These are phyloP conservation scores for Gymnoscopelus braueri DNA, from an alignment of 2,797 vertebrate species.

Conservation along the genomic window DNA sequence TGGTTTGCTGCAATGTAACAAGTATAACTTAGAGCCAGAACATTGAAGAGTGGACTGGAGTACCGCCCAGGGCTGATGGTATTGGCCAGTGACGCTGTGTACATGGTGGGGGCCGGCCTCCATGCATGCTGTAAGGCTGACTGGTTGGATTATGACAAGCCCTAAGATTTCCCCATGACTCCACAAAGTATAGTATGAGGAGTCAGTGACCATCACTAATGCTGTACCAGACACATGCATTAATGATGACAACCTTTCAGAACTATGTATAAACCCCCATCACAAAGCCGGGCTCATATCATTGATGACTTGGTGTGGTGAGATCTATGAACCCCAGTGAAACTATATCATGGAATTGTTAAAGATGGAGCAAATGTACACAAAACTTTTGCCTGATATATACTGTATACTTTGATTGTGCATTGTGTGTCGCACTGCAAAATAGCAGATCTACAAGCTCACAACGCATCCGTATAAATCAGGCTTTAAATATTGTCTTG, in stretches of 20 bases:
- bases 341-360: no score
- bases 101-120: neutral
- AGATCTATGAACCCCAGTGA: no score
- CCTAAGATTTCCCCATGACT: constrained; percentile 31
- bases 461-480: no score
- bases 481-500: no score
- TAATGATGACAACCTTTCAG: constrained; percentile 47
- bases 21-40: neutral
- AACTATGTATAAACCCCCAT: constrained; percentile 1
- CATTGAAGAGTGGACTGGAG: neutral
- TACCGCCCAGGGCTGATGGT: constrained; percentile 1
- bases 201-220: constrained; percentile 45
- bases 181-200: constrained; percentile 29
- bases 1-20: neutral
- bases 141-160: constrained; percentile 19
- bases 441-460: no score
- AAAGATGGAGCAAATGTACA: no score
- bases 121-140: constrained; percentile 10
- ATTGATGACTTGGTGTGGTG: neutral
- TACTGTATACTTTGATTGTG: no score
- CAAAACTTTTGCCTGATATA: no score
- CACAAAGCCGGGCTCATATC: constrained; percentile 18
- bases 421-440: no score
- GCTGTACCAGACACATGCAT: constrained; percentile 53
- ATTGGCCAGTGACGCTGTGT: neutral